Evolutionary conservation across 2,888 invertebrate species (phyloP).

Genomic region (Pomacea canaliculata): DNA sequence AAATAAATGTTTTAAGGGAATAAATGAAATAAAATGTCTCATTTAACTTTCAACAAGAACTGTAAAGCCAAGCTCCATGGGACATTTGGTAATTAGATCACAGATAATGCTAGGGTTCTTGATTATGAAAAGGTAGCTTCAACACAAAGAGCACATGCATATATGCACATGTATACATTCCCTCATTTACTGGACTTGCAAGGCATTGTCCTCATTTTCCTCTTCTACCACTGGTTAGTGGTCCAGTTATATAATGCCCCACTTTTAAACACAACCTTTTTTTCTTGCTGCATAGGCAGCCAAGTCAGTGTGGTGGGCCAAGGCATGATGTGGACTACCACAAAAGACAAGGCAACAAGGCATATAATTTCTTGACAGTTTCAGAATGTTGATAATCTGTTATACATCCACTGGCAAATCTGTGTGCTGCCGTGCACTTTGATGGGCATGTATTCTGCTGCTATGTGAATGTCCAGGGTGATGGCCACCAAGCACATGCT

Average conservation of each 20-base stretch:
- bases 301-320: too few species aligned
- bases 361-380: too few species aligned
- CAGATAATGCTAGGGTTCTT: constrained; percentile 21
- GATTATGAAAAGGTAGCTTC: neutral
- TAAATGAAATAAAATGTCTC: too few species aligned
- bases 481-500: neutral
- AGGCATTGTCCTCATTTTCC: too few species aligned
- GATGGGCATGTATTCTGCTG: constrained; percentile 14
- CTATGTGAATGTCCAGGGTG: constrained; percentile 8
- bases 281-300: too few species aligned
- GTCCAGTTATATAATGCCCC: too few species aligned
- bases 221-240: too few species aligned
- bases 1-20: too few species aligned
- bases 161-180: neutral
- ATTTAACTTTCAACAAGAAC: neutral
- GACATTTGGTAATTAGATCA: constrained; percentile 21
- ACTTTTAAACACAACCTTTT: too few species aligned
- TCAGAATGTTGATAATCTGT: too few species aligned
- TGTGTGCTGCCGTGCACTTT: constrained; percentile 11
- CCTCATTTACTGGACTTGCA: too few species aligned
- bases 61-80: neutral
- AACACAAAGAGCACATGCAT: neutral
- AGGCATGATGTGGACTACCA: too few species aligned
- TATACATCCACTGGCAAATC: constrained; percentile 17
- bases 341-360: constrained; percentile 10